phyloP scores from a whole-genome alignment of 1,140 invertebrate species.

The Teleogryllus occipitalis region DNA sequence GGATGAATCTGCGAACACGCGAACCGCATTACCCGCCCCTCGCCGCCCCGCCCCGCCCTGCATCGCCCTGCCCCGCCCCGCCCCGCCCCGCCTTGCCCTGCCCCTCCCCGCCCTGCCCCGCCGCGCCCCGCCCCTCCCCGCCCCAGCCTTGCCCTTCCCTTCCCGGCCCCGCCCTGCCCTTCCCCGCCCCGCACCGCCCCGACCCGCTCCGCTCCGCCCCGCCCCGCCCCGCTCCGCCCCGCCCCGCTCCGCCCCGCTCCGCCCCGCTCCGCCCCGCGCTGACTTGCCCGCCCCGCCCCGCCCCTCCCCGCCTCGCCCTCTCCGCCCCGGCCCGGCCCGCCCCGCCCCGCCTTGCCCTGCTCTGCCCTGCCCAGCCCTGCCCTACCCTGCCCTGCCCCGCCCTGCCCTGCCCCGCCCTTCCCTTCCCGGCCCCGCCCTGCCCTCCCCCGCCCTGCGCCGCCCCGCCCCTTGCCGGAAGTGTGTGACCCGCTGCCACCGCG shows the following conservation, averaged over 20 bases:
- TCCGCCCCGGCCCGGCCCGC: too few relatives aligned
- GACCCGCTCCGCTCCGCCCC: not conserved
- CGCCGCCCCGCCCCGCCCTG: not conserved
- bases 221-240: too few relatives aligned
- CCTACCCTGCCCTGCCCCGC: too few relatives aligned
- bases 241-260: too few relatives aligned
- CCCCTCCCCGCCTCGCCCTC: not conserved
- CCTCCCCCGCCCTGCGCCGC: too few relatives aligned
- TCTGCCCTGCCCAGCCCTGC: too few relatives aligned
- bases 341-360: not conserved
- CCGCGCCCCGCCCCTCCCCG: not conserved
- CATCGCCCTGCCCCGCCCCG: too few relatives aligned
- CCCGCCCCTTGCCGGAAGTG: not conserved
- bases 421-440: too few relatives aligned
- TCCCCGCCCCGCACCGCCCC: not conserved
- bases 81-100: not conserved
- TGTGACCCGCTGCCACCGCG: not conserved
- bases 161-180: too few relatives aligned
- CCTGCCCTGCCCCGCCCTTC: not conserved
- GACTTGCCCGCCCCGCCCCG: too few relatives aligned
- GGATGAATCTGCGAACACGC: not conserved
- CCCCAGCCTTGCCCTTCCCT: too few relatives aligned
- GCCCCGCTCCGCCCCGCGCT: too few relatives aligned
- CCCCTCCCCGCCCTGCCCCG: not conserved
- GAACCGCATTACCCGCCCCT: not conserved